Conservation (phyloP, 2,888 invertebrate species). For the Tinea pellionella region DNA sequence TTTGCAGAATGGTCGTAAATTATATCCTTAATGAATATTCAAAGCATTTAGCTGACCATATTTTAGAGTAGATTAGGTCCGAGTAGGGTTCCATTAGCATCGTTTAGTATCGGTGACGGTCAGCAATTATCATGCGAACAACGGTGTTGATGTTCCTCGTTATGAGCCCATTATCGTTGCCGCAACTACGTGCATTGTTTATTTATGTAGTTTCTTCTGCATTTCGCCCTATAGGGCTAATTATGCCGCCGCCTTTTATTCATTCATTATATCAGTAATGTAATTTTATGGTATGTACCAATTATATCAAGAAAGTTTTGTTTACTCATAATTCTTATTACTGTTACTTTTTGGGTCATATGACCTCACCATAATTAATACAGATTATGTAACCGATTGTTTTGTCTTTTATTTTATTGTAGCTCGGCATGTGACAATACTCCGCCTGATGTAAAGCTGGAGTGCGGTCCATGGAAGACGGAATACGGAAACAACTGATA, state of each 20-base stretch:
- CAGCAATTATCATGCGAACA: slow-evolving; percentile 41
- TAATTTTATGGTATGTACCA: background rate
- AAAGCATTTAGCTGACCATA: background rate
- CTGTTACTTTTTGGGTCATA: background rate
- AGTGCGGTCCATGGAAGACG: too few relatives aligned
- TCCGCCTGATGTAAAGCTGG: too few relatives aligned
- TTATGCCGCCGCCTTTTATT: background rate
- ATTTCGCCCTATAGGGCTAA: slow-evolving; percentile 4
- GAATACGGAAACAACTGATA: too few relatives aligned
- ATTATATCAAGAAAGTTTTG: background rate
- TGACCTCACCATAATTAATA: background rate
- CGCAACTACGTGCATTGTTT: slow-evolving; percentile 45
- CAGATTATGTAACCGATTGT: background rate
- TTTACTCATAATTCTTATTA: background rate
- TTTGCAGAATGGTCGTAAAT: background rate
- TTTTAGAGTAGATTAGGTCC: background rate
- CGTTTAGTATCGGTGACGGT: slow-evolving; percentile 32
- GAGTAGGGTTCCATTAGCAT: slow-evolving; percentile 16
- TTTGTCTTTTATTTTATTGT: too few relatives aligned
- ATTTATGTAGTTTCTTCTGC: slow-evolving; percentile 23
- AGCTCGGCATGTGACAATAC: too few relatives aligned
- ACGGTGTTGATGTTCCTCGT: slow-evolving; percentile 31
- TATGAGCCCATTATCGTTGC: slow-evolving; percentile 46
- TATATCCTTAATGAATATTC: background rate
- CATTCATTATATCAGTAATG: background rate